Base-by-base conservation (phyloP, 1,140 invertebrate species). In the Papilio polyxenes region DNA sequence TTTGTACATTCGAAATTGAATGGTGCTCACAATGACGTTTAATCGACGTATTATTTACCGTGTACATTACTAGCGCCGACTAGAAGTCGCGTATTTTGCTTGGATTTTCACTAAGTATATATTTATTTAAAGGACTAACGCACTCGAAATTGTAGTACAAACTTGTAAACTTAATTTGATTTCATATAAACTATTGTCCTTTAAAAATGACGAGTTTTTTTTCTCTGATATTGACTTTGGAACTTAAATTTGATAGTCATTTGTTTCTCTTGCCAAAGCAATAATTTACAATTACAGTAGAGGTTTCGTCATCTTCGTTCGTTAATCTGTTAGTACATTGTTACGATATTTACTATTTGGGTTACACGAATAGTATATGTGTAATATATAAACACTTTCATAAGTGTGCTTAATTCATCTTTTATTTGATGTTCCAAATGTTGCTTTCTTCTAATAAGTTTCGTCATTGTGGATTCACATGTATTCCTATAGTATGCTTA, bases 41-140 rank as follows among this genome's bases (percentile, higher is more conserved):
- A 91, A 90, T 91, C 87, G 88, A 85, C 84, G 83, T 65, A 74
- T 59, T 62, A 53, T 83, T 75, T 80, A 65, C 88, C 89, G 80
- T 85, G 77, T 89, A 91, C 87, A 88, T 89, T 86, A 89, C 87
- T 90, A 85, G 85, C 62, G 51, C 72, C 84, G 86, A 84, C 82
- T 69, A 40, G 76, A 48, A 74, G 80, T 83, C 62, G 65, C 10
- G 1, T 13, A 40, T 62, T 15, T 79, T 8, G n/a, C 53, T 62
- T 31, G 10, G 62, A 53, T 44, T 79, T 79, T 79, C 53, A 79
- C 77, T 40, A 62, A 77, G 62, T 20, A 11, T 72, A 40, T 37
- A 20, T 7, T 7, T 72, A 72, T 40, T 72, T 72, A 72, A 40
- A 72, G 40, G 40, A 44, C 40, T 6, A 2, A 44, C 40, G 40